Evolutionary conservation across 2,797 vertebrate species (phyloP).

Genomic region (Poecilia gillii): DNA sequence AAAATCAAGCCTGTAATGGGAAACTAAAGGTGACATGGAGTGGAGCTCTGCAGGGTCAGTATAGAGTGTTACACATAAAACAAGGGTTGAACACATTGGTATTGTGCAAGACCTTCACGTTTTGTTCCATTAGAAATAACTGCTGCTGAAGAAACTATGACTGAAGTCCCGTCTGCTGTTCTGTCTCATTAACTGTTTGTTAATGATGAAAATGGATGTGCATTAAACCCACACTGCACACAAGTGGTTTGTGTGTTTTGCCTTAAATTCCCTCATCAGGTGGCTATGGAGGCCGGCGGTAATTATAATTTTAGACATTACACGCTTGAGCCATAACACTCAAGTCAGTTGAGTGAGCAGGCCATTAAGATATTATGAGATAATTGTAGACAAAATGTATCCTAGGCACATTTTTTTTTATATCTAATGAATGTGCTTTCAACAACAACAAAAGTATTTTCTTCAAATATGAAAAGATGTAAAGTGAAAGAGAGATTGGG

Average conservation of each 20-base stretch:
- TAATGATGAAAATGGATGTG: neutral
- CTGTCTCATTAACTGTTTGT: neutral
- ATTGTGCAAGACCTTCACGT: neutral
- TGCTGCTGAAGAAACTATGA: neutral
- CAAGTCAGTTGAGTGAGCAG: neutral
- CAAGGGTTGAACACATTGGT: neutral
- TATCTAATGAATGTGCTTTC: neutral
- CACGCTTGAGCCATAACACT: neutral
- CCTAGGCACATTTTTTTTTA: neutral
- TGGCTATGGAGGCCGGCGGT: neutral
- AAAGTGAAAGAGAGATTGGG: neutral
- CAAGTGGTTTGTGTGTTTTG: neutral
- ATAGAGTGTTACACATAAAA: neutral
- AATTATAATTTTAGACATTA: neutral
- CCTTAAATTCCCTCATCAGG: neutral
- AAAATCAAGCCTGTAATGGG: neutral
- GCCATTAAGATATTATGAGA: neutral
- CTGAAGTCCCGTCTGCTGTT: neutral
- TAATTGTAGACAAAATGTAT: neutral
- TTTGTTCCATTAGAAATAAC: neutral
- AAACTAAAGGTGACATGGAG: neutral
- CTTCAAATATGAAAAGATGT: neutral
- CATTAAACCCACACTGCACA: neutral
- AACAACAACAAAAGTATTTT: neutral
- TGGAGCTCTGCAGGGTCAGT: neutral